These are phyloP conservation scores for Phragmatobia fuliginosa DNA, from an alignment of 2,888 invertebrate species.

Conservation along the genomic window DNA sequence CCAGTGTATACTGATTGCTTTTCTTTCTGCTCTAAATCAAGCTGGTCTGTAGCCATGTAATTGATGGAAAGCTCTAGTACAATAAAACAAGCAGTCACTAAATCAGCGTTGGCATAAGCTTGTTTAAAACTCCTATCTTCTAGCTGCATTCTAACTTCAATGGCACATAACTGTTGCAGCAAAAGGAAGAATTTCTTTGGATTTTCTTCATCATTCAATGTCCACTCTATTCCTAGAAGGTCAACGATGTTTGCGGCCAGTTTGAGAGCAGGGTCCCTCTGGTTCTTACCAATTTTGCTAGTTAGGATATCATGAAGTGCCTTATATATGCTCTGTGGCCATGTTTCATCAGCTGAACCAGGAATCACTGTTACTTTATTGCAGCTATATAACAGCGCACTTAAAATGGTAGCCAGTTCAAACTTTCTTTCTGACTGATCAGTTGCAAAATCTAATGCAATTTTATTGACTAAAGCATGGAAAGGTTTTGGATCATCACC, in stretches of 20 bases:
- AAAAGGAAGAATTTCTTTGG: slow-evolving; percentile 94
- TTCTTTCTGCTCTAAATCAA: slow-evolving; percentile 95
- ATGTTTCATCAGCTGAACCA: slow-evolving; percentile 90
- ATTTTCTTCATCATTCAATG: slow-evolving; percentile 91
- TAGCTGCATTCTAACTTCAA: slow-evolving; percentile 97
- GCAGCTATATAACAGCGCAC: slow-evolving; percentile 91
- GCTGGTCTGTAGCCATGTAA: slow-evolving; percentile 92
- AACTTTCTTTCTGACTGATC: slow-evolving; percentile 96
- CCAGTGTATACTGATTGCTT: slow-evolving; percentile 96
- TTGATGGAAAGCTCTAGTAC: slow-evolving; percentile 93
- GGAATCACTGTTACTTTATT: slow-evolving; percentile 89
- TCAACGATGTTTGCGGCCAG: slow-evolving; percentile 93
- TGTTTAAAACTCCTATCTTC: slow-evolving; percentile 95
- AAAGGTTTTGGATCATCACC: slow-evolving; percentile 92
- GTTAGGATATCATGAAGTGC: slow-evolving; percentile 94
- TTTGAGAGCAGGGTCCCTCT: slow-evolving; percentile 95
- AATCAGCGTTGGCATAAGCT: slow-evolving; percentile 91
- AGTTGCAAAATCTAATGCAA: slow-evolving; percentile 94
- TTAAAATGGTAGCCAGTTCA: slow-evolving; percentile 93
- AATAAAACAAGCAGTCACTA: slow-evolving; percentile 93
- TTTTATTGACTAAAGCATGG: slow-evolving; percentile 93
- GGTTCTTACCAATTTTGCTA: slow-evolving; percentile 94
- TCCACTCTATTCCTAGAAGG: slow-evolving; percentile 94
- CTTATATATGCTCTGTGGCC: slow-evolving; percentile 93
- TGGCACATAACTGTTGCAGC: slow-evolving; percentile 94